phyloP scores from a whole-genome alignment of 2,888 invertebrate species.

The Mythimna ferrago region DNA sequence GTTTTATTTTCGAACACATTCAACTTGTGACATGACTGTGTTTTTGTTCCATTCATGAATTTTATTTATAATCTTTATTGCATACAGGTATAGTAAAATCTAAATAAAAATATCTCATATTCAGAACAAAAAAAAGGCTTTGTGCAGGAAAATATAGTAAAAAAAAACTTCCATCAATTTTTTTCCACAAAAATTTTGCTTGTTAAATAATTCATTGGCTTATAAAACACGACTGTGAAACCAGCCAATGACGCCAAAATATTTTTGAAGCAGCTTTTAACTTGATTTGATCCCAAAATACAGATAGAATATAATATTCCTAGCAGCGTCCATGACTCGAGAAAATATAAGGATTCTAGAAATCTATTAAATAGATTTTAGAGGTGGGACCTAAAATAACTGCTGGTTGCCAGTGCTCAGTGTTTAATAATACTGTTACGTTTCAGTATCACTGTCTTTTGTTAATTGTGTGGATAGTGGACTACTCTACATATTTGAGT shows the following conservation, averaged over 20 bases:
- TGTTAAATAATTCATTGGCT: not conserved
- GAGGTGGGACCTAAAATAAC: constrained; percentile 14
- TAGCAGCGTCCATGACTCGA: not conserved
- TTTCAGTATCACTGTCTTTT: not conserved
- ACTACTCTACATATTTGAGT: not conserved
- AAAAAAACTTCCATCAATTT: not conserved
- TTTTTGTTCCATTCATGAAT: no score
- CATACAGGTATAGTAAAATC: no score
- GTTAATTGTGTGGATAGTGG: not conserved
- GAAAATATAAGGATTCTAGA: not conserved
- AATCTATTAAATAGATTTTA: constrained; percentile 11
- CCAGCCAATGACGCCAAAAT: not conserved
- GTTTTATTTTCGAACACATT: no score
- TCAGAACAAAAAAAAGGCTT: no score
- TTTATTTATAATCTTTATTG: no score
- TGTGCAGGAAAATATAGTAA: not conserved
- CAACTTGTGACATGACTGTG: no score
- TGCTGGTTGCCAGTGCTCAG: not conserved
- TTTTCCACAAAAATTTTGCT: not conserved
- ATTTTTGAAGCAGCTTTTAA: not conserved
- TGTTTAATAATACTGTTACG: no score
- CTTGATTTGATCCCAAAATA: not conserved
- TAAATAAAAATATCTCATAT: no score
- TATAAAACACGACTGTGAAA: not conserved
- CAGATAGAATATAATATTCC: not conserved